Base-by-base conservation (phyloP, 2,888 invertebrate genomes). In the Griposia aprilina region DNA sequence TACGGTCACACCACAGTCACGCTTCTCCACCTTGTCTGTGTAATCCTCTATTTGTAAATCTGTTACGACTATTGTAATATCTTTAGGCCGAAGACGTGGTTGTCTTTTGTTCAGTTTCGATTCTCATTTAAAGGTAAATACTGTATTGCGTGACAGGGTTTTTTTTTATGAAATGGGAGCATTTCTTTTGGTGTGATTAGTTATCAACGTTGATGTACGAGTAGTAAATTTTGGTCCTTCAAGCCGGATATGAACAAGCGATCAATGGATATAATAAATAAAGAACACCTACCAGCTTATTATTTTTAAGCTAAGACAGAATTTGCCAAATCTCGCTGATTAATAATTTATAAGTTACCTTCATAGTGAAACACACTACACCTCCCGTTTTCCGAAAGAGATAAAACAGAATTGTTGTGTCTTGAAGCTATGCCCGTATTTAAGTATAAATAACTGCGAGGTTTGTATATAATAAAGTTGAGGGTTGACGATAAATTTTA, bases 41-140 rank as follows among this genome's bases (percentile, higher is more conserved):
- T 41, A 65, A 26, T 66, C 41, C 55, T 63, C 52, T 83, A 75
- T 69, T 84, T 84, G 59, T 78, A 50, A 60, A 83, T 75, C 84
- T 87, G 87, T 84, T 87, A 87, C 72, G 30, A 83, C 50, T 66
- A 87, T 84, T 83, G 73, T 86, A 45, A 30, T 26, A 67, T 55
- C 26, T 84, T 69, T 67, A 65, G 17, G 36, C 59, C 23, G 17
- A 60, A 73, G 26, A 65, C 78, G 74, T 72, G 65, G 15, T 17
- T 26, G 20, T 57, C 57, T 76, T 74, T 80, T 59, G 84, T 77
- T 23, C n/a, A 17, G 13, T 55, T 78, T 26, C 30, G 63, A 74
- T 70, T 45, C 48, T 52, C 20, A 65, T 75, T 81, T 73, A 41
- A 85, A 85, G 55, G 20, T 57, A 85, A 83, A 85, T 72, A 82